Percentiles rank a stretch among this genome's conserved stretches.
phyloP scores from a whole-genome alignment of 2,113 vertebrate genomes.

The Gallinago undulata region DNA sequence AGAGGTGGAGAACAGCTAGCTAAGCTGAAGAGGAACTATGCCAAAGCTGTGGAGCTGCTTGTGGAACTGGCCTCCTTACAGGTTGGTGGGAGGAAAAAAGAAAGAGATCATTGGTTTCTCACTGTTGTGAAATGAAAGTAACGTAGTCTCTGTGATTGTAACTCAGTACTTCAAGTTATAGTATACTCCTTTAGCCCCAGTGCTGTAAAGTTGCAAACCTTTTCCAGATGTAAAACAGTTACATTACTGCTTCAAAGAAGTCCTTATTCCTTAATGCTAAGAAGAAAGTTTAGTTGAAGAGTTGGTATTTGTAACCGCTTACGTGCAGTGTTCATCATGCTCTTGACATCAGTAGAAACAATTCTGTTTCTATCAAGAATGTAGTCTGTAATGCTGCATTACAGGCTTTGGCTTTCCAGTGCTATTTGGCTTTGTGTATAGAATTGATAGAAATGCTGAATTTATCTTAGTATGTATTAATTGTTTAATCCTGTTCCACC shows the following conservation, averaged over 20 bases:
- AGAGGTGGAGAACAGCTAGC: constrained; percentile 96
- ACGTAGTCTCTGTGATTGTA: neutral
- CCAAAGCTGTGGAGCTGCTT: constrained; percentile 96
- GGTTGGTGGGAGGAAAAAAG: constrained; percentile 70
- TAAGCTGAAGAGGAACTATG: constrained; percentile 97
- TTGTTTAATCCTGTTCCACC: constrained; percentile 41
- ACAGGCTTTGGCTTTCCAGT: neutral
- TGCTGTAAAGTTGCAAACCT: neutral
- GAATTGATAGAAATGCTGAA: neutral
- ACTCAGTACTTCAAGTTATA: neutral
- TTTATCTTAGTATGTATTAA: neutral
- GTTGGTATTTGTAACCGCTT: neutral
- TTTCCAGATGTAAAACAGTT: neutral
- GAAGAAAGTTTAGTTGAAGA: neutral
- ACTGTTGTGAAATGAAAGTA: neutral
- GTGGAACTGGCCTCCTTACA: constrained; percentile 97
- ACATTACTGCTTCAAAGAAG: neutral
- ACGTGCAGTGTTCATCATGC: neutral
- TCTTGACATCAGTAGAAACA: neutral
- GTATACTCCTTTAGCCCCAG: neutral
- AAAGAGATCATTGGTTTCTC: neutral
- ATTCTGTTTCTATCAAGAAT: neutral
- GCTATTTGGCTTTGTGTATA: neutral
- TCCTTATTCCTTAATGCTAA: neutral
- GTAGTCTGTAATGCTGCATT: neutral